phyloP scores from a whole-genome alignment of 2,113 vertebrate species.

The Sylvietta virens region DNA sequence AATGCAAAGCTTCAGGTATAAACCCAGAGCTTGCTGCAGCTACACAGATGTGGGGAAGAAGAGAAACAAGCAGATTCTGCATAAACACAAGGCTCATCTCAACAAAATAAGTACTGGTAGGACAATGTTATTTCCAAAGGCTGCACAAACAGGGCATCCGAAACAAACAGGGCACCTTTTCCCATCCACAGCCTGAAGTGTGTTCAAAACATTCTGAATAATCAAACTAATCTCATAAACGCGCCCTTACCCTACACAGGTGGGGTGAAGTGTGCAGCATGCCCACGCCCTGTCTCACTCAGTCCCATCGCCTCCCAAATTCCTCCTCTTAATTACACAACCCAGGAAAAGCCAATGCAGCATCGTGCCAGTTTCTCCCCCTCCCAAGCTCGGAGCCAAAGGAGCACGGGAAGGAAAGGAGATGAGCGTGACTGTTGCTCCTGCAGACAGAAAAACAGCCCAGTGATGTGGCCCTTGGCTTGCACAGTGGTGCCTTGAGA shows the following conservation, averaged over 20 bases:
- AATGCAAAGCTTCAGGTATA: not conserved
- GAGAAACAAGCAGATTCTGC: not conserved
- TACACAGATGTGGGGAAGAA: not conserved
- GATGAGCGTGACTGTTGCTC: accelerated
- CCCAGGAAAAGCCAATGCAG: not conserved
- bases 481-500: not conserved
- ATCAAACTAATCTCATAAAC: not conserved
- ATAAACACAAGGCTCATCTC: not conserved
- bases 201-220: not conserved
- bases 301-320: not conserved
- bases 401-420: not conserved
- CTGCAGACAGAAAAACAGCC: not conserved
- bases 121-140: not conserved
- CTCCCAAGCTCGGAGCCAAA: not conserved
- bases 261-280: accelerated
- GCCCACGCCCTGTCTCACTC: not conserved
- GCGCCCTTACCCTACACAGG: not conserved
- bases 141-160: not conserved
- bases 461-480: not conserved
- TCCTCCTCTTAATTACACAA: not conserved
- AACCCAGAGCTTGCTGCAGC: not conserved
- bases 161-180: not conserved
- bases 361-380: not conserved
- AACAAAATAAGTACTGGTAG: accelerated
- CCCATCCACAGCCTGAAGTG: not conserved